Evolutionary conservation across 2,888 invertebrate species (phyloP).

Genomic region (Pachymerium ferrugineum): DNA sequence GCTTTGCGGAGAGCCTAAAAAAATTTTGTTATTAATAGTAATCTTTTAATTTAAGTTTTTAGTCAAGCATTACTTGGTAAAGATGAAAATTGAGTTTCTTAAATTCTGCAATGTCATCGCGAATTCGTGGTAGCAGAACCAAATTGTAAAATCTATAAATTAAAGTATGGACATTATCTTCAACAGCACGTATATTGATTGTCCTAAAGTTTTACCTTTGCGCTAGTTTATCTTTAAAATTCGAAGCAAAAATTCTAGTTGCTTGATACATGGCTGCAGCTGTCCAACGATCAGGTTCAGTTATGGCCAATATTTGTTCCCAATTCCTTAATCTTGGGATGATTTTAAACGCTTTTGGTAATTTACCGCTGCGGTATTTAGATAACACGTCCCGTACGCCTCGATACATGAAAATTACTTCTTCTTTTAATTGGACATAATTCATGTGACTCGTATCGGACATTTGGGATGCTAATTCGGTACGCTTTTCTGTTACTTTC

Average conservation of each 20-base stretch:
- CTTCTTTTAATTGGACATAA: background rate
- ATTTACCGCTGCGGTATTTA: slow-evolving; percentile 88
- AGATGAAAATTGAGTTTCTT: slow-evolving; percentile 93
- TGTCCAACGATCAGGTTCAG: slow-evolving; percentile 92
- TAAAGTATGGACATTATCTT: slow-evolving; percentile 9
- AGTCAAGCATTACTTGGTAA: slow-evolving; percentile 59
- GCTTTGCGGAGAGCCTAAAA: slow-evolving; percentile 73
- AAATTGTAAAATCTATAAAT: slow-evolving; percentile 69
- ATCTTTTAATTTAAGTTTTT: background rate
- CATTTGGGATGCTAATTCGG: slow-evolving; percentile 78
- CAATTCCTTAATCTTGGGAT: slow-evolving; percentile 87
- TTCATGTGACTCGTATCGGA: slow-evolving; percentile 52
- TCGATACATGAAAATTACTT: slow-evolving; percentile 69
- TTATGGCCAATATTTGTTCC: slow-evolving; percentile 83
- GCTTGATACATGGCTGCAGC: slow-evolving; percentile 97
- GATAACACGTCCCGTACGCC: slow-evolving; percentile 78
- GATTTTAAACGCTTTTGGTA: slow-evolving; percentile 97
- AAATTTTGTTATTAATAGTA: slow-evolving; percentile 29
- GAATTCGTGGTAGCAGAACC: slow-evolving; percentile 77
- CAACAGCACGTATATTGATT: background rate
- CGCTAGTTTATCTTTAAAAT: slow-evolving; percentile 91
- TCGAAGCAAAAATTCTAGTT: slow-evolving; percentile 93
- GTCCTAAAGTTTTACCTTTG: slow-evolving; percentile 57
- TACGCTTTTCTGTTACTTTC: slow-evolving; percentile 86
- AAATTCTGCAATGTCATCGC: slow-evolving; percentile 93